phyloP scores from a whole-genome alignment of 2,113 vertebrate species.

The Bufo gargarizans region DNA sequence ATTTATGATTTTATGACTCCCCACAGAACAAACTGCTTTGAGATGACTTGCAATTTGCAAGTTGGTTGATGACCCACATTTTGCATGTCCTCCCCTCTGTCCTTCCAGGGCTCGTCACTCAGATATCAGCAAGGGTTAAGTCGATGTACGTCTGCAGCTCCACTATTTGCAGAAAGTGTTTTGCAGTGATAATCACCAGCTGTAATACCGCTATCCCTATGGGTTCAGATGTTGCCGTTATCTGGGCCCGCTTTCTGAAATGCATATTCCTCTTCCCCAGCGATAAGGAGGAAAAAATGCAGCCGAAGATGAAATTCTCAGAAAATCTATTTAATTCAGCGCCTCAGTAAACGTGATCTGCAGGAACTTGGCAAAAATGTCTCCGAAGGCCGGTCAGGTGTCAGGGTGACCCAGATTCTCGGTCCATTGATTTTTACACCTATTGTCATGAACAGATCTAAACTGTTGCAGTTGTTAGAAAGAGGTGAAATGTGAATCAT shows the following conservation, averaged over 20 bases:
- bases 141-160: neutral
- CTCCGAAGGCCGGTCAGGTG: neutral
- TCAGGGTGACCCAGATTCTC: conserved; percentile 19
- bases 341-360: neutral
- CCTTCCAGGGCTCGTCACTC: neutral
- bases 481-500: neutral
- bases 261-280: conserved; percentile 14
- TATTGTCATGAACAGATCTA: neutral
- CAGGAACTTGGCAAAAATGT: neutral
- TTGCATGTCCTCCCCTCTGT: neutral
- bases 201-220: neutral
- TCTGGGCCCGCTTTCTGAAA: conserved; percentile 8
- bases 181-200: neutral
- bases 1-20: too few species aligned
- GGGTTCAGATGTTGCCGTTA: conserved; percentile 16
- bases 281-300: conserved; percentile 28
- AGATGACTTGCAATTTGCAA: too few species aligned
- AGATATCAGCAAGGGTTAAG: neutral
- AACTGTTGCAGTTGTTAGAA: neutral
- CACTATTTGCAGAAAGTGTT: conserved; percentile 16
- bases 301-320: conserved; percentile 10
- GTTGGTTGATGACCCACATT: neutral
- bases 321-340: neutral
- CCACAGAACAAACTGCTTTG: too few species aligned
- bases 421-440: neutral